Percentiles rank a stretch among this genome's conserved stretches.
Evolutionary conservation across 1,140 invertebrate genomes (phyloP).

Genomic region (Diachasmimorpha longicaudata): DNA sequence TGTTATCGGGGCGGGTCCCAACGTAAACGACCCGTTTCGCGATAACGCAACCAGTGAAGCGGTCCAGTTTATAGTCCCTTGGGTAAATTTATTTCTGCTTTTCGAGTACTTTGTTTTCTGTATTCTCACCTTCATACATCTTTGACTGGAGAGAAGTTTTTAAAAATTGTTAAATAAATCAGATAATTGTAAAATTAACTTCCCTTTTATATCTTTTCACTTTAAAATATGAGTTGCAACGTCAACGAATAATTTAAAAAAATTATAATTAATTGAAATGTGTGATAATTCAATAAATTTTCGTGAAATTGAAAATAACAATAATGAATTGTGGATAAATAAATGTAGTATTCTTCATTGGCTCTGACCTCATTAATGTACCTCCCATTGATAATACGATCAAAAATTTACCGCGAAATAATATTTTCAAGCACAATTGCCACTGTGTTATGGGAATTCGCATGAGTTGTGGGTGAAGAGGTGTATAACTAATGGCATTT

Average conservation of each 20-base stretch:
- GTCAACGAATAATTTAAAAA: no score
- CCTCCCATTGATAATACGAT: not conserved
- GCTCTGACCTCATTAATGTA: not conserved
- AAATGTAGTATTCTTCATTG: no score
- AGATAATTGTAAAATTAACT: no score
- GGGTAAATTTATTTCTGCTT: not conserved
- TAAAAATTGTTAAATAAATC: no score
- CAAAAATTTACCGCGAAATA: not conserved
- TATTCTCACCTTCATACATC: not conserved
- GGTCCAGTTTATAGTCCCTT: not conserved
- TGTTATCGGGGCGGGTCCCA: not conserved
- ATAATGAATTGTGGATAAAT: no score
- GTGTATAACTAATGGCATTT: not conserved
- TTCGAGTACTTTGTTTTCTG: not conserved
- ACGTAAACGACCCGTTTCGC: not conserved
- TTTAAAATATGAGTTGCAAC: no score
- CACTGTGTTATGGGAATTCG: not conserved
- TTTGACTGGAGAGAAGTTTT: not conserved
- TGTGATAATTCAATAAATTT: no score
- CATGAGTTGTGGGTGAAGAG: not conserved
- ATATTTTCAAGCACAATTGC: not conserved
- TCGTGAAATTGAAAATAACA: no score
- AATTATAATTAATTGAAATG: no score
- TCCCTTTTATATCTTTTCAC: no score
- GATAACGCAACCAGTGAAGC: constrained; percentile 6